Conservation (phyloP, 2,113 vertebrate genomes). For the Alosa alosa region DNA sequence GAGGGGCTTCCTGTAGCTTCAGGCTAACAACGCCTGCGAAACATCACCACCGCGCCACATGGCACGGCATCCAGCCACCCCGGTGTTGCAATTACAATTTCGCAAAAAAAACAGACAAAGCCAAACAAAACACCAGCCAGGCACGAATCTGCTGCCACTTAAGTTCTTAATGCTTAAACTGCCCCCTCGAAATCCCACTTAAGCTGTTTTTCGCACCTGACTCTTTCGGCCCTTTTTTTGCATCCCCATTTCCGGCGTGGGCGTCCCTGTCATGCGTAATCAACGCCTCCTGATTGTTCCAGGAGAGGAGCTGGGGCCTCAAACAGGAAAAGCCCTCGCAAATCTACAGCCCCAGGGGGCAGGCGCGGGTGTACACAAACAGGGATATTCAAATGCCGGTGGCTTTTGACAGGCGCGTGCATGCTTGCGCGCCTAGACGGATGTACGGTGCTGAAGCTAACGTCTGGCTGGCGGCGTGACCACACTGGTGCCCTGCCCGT, state of each 20-base stretch:
- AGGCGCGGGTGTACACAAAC: constrained; percentile 50
- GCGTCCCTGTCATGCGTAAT: constrained; percentile 5
- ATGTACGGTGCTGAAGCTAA: constrained; percentile 65
- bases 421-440: constrained; percentile 53
- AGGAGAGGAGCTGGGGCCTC: not conserved
- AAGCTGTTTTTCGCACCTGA: not conserved
- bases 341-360: constrained; percentile 2
- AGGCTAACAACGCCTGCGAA: not conserved
- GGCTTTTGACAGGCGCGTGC: constrained; percentile 42
- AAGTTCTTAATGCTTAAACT: not conserved
- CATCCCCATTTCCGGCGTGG: not conserved
- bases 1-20: constrained; percentile 3
- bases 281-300: not conserved
- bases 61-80: not conserved
- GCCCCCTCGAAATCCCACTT: not conserved
- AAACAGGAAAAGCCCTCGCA: constrained; percentile 17
- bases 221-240: not conserved
- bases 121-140: not conserved
- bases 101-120: not conserved
- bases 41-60: not conserved
- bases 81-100: not conserved
- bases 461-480: constrained; percentile 29
- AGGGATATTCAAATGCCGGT: constrained; percentile 64
- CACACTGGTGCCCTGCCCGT: constrained; percentile 36
- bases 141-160: not conserved